These are phyloP conservation scores for Halisarca cf. caerulea DNA, from an alignment of 37 sponge, comb jelly and placozoan genomes.

Conservation along the genomic window DNA sequence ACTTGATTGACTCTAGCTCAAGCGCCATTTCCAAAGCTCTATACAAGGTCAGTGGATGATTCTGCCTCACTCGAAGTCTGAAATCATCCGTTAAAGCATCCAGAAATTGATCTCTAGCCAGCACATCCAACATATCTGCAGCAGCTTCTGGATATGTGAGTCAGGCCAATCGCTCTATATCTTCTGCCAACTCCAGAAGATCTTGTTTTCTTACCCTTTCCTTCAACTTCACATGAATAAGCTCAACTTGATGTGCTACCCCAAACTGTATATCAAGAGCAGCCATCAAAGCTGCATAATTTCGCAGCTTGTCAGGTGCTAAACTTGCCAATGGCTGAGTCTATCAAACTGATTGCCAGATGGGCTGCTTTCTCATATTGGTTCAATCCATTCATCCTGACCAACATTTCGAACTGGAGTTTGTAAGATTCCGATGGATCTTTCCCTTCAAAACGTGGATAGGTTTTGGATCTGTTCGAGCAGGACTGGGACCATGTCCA, in stretches of 20 bases:
- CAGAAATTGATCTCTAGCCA: conserved; percentile 38
- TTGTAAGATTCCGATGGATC: conserved; percentile 13
- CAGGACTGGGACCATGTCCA: too few species aligned
- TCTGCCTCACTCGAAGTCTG: conserved; percentile 5
- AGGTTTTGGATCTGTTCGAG: too few species aligned
- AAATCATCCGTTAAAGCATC: conserved; percentile 14
- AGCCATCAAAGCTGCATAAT: too few species aligned
- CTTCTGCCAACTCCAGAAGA: too few species aligned
- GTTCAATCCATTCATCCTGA: conserved; percentile 14
- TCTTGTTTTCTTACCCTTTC: too few species aligned
- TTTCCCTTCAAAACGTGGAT: too few species aligned
- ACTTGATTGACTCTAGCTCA: conserved; percentile 21
- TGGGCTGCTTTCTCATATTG: conserved; percentile 16
- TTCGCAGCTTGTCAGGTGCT: background rate
- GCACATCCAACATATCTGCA: conserved; percentile 17
- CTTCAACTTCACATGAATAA: too few species aligned
- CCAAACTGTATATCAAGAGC: too few species aligned
- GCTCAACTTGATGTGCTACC: too few species aligned
- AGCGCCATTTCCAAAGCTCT: conserved; percentile 25
- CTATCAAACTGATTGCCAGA: conserved; percentile 24
- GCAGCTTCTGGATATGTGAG: conserved; percentile 25
- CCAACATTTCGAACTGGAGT: conserved; percentile 30
- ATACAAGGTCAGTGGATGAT: background rate
- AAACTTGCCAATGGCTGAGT: background rate
- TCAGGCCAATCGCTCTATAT: too few species aligned